Conservation (phyloP, 2,797 vertebrate genomes). For the Dipus sagitta region DNA sequence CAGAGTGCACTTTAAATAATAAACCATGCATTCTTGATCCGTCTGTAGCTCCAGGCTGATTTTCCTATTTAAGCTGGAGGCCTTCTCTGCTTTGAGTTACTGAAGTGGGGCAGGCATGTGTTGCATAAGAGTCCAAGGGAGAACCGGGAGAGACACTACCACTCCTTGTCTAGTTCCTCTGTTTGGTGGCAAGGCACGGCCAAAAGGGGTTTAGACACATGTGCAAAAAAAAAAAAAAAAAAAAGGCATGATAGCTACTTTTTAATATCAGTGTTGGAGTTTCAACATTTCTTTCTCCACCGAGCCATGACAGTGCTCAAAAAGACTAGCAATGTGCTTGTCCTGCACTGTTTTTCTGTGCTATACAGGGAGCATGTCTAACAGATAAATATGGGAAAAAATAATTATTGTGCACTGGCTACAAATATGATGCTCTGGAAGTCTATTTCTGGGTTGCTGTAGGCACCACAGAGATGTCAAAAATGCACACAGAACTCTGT, state of each 20-base stretch:
- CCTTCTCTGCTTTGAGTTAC: constrained; percentile 72
- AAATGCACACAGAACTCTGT: neutral
- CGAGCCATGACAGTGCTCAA: neutral
- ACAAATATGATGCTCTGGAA: neutral
- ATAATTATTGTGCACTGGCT: neutral
- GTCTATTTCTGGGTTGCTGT: neutral
- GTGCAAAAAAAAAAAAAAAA: neutral
- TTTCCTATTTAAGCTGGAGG: constrained; percentile 79
- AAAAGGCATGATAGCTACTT: neutral
- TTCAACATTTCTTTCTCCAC: constrained; percentile 18
- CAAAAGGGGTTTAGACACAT: constrained; percentile 31
- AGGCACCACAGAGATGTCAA: neutral
- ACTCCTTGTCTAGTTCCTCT: neutral
- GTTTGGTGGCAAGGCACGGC: constrained; percentile 36
- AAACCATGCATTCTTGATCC: constrained; percentile 76
- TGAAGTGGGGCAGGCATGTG: constrained; percentile 3
- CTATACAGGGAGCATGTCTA: neutral
- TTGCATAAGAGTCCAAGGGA: constrained; percentile 55
- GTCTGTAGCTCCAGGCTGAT: constrained; percentile 68
- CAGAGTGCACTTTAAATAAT: constrained; percentile 76
- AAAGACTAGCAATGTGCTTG: neutral
- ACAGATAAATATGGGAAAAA: neutral
- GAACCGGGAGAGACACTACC: constrained; percentile 1
- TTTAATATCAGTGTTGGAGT: neutral
- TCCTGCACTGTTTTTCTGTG: neutral